A percentile compares a stretch with the other conserved stretches of the same genome.
phyloP scores from a whole-genome alignment of 2,888 invertebrate species.

The Cerastis rubricosa region DNA sequence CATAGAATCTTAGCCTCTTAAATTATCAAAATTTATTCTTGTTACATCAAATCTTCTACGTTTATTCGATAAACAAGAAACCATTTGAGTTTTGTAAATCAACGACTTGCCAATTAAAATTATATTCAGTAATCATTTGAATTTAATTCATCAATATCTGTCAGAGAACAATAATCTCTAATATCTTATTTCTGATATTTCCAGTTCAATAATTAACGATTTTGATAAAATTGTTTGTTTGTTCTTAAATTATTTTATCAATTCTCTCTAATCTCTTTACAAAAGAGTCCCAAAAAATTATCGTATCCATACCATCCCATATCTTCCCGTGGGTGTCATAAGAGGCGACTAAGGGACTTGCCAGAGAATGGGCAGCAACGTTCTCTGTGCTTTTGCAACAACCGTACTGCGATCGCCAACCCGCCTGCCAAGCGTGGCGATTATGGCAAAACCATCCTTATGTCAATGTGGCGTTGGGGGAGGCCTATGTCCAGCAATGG shows the following conservation, averaged over 20 bases:
- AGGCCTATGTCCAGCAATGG: too few species aligned
- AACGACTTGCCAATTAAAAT: slow-evolving; percentile 7
- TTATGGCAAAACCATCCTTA: too few species aligned
- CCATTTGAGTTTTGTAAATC: not conserved
- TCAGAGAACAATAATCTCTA: not conserved
- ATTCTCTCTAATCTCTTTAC: not conserved
- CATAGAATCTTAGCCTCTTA: not conserved
- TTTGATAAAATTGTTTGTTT: not conserved
- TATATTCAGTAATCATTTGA: not conserved
- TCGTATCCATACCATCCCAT: too few species aligned
- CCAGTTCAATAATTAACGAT: not conserved
- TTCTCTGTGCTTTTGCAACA: too few species aligned
- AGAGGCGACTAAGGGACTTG: too few species aligned
- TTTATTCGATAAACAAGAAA: not conserved
- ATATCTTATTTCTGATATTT: slow-evolving; percentile 18
- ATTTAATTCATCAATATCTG: slow-evolving; percentile 15
- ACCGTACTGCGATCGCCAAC: too few species aligned
- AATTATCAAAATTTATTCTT: not conserved
- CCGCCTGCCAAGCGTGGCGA: too few species aligned
- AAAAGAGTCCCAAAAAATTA: not conserved
- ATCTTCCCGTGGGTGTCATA: too few species aligned
- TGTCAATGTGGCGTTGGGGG: too few species aligned
- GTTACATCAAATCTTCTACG: not conserved
- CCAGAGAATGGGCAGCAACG: too few species aligned
- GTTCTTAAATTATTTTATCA: not conserved